Conservation (phyloP, 2,113 vertebrate species). For the Myiozetetes cayanensis region DNA sequence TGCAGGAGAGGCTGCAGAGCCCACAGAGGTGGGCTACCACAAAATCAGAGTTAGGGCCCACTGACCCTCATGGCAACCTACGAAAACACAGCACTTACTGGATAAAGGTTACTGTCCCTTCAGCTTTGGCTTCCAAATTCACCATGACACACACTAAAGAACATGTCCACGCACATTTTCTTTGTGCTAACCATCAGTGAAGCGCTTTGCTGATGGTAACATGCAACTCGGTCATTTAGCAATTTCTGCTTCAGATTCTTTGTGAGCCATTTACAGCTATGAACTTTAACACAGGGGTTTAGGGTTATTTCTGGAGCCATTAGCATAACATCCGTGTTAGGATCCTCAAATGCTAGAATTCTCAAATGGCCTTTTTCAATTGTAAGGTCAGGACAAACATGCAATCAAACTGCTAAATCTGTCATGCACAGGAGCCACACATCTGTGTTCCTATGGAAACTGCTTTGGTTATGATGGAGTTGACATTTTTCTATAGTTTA, state of each 20-base stretch:
- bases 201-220: neutral
- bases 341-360: constrained; percentile 26
- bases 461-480: neutral
- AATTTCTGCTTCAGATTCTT: neutral
- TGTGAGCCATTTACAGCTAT: neutral
- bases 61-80: neutral
- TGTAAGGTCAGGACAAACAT: constrained; percentile 62
- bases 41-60: neutral
- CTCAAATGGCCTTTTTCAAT: constrained; percentile 31
- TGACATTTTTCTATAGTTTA: constrained; percentile 18
- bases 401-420: constrained; percentile 26
- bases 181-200: neutral
- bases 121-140: neutral
- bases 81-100: neutral
- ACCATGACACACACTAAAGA: neutral
- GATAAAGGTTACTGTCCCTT: neutral
- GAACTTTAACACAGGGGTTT: constrained; percentile 32
- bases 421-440: neutral
- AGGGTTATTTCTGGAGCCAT: constrained; percentile 35
- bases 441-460: constrained; percentile 68
- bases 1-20: neutral
- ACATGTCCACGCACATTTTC: neutral
- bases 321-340: constrained; percentile 22
- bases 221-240: neutral
- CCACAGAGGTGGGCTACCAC: neutral